Base-by-base conservation (phyloP, 2,797 vertebrate species). In the Cynopterus sphinx region DNA sequence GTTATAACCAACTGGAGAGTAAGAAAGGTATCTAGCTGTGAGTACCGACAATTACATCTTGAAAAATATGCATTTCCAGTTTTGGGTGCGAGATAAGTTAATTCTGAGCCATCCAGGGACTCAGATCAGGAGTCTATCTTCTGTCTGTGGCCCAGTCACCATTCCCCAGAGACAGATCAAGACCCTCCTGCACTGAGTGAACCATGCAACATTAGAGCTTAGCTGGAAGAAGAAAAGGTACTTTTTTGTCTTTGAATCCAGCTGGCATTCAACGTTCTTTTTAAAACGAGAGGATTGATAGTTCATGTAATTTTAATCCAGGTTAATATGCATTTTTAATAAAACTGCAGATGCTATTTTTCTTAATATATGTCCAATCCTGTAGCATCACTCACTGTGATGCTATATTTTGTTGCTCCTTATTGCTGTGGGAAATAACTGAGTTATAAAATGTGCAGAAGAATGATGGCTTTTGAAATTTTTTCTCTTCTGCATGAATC, bases 251-350 rank as follows among this genome's bases (percentile, higher is more conserved):
- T 86, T 53, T 84, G 36, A 91, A 84, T 21, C 33, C 53, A 73
- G 57, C 55, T 91, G 77, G 49, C 16, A 91, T 91, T 94, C 79
- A 57, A 49, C 19, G 83, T 4, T 31, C 17, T 81, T n/a, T 83
- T 78, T 87, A 78, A 97, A 96, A 70, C 39, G 73, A 79, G 46
- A 77, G 31, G 17, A 55, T 6, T 79, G 51, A 85, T 70, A 90
- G 31, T 4, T 28, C 2, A 53, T 70, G 82, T 33, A 88, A 91
- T 86, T 96, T 91, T 89, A 94, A 87, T 87, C 43, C 8, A 24
- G 6, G 16, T 79, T 77, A 93, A 63, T 81, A 65, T 67, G 17
- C 1, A 46, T 75, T 94, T 95, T 96, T 87, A 67, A 41, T 87
- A 93, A 89, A 81, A 73, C 39, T 41, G 5, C 33, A 78, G 49